These are phyloP conservation scores for Slavum lentiscoides DNA, from an alignment of 2,888 invertebrate species.

Conservation along the genomic window DNA sequence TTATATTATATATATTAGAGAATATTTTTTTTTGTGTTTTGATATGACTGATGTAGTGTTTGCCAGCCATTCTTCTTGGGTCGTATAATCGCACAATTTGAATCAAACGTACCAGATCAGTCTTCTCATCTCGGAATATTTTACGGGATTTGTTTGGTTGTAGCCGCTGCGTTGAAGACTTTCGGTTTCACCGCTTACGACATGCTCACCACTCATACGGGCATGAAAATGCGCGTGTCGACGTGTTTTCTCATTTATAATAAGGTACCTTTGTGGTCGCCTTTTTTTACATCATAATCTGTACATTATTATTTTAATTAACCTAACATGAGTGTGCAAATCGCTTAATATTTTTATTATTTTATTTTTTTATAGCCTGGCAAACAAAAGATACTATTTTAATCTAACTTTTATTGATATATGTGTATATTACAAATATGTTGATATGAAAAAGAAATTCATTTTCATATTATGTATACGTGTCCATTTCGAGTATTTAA, in stretches of 20 bases:
- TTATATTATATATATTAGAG: conserved; percentile 2
- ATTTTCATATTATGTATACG: no score
- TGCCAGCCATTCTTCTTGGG: conserved; percentile 65
- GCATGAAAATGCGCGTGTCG: conserved; percentile 80
- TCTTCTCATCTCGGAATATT: conserved; percentile 36
- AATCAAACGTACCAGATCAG: conserved; percentile 31
- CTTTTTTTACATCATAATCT: not conserved
- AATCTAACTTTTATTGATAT: conserved; percentile 5
- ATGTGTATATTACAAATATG: not conserved
- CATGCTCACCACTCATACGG: conserved; percentile 63
- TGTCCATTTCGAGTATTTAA: no score
- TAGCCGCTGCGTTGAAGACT: conserved; percentile 36
- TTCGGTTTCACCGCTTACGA: conserved; percentile 50
- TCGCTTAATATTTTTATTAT: conserved; percentile 21
- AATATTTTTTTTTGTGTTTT: conserved; percentile 46
- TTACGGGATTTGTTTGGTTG: conserved; percentile 38
- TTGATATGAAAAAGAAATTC: no score
- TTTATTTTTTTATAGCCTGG: conserved; percentile 2
- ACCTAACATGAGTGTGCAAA: conserved; percentile 25
- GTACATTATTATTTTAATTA: conserved; percentile 12
- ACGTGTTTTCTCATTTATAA: conserved; percentile 84
- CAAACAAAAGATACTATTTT: conserved; percentile 42
- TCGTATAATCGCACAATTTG: conserved; percentile 63
- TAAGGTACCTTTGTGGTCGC: conserved; percentile 62
- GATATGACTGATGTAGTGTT: conserved; percentile 58